Evolutionary conservation across 2,888 invertebrate genomes (phyloP), one percentile per base, ranked within the genome.

Genomic region (Agrochola lychnidis): DNA sequence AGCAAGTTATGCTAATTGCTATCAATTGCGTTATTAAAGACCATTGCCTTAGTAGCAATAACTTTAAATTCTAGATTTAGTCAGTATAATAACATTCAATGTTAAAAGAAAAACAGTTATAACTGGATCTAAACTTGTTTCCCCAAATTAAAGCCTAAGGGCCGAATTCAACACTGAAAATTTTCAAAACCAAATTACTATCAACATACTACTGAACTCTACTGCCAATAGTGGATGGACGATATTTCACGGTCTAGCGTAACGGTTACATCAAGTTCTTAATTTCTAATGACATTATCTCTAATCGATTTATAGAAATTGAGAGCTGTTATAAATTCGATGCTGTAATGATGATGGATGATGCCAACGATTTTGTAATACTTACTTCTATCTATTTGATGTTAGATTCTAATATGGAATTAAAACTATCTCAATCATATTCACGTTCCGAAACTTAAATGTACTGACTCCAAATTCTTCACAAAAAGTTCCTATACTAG

Each of bases 1-100:
- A 76, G 48, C 78, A 40, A 25, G 67, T 76, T 81, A 81, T 76
- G 85, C 48, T 67, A 73, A 82, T 76, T 70, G 19, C 30, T 25
- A 36, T 63, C 57, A 63, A 79, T 70, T 53, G 56, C 82, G 36
- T 19, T 45, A 30, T 42, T 67, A 62, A 42, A 75, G 6, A 63
- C 6, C 19, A 56, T 30, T 51, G 14, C 25, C 36, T 69, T n/a
- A 9, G 45, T 4, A 22, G 51, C 48, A 51, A 48, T 73, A 16
- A 45, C n/a, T n/a, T n/a, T n/a, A n/a, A n/a, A 14, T 22, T 25
- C 16, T 42, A 53, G 25, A 62, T n/a, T 45, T 53, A 25, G 12
- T 61, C 22, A n/a, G 36, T 22, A 22, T 16, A 53, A 22, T 73
- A 16, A 57, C 56, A n/a, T 36, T 30, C 0, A 19, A 30, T 36